These are phyloP conservation scores for Incurvaria masculella DNA, from an alignment of 2,888 invertebrate species.

Conservation along the genomic window DNA sequence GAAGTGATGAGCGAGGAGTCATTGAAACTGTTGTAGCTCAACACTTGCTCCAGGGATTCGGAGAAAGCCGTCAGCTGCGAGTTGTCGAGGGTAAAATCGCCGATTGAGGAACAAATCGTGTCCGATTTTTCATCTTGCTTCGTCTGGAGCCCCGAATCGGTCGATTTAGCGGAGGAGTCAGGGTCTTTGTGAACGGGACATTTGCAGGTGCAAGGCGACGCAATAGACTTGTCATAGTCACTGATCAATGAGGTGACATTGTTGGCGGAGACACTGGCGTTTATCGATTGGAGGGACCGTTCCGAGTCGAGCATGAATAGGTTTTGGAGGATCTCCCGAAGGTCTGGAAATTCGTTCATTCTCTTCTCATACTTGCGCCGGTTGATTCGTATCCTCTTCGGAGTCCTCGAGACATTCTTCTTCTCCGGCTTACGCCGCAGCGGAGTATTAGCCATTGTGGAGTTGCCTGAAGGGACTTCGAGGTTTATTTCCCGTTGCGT, in stretches of 20 bases:
- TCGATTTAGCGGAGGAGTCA: conserved; percentile 17
- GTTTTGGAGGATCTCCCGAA: conserved; percentile 35
- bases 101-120: conserved; percentile 41
- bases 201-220: conserved; percentile 24
- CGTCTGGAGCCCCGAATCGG: conserved; percentile 29
- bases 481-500: conserved; percentile 2
- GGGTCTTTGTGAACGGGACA: conserved; percentile 26
- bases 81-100: conserved; percentile 40
- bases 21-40: conserved; percentile 44
- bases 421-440: too few relatives aligned
- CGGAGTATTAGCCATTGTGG: not conserved
- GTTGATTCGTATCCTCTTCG: conserved; percentile 18
- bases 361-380: conserved; percentile 37
- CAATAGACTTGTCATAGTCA: not conserved
- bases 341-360: conserved; percentile 37
- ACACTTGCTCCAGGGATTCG: conserved; percentile 37
- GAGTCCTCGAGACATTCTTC: not conserved
- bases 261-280: not conserved
- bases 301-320: conserved; percentile 26
- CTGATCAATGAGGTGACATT: not conserved
- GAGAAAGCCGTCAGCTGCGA: conserved; percentile 43
- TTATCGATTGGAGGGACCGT: not conserved
- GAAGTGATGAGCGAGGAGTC: conserved; percentile 32
- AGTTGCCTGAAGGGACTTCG: not conserved
- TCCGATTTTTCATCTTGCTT: conserved; percentile 27